Conservation (phyloP, 2,113 vertebrate genomes). For the Poeciliopsis retropinna region DNA sequence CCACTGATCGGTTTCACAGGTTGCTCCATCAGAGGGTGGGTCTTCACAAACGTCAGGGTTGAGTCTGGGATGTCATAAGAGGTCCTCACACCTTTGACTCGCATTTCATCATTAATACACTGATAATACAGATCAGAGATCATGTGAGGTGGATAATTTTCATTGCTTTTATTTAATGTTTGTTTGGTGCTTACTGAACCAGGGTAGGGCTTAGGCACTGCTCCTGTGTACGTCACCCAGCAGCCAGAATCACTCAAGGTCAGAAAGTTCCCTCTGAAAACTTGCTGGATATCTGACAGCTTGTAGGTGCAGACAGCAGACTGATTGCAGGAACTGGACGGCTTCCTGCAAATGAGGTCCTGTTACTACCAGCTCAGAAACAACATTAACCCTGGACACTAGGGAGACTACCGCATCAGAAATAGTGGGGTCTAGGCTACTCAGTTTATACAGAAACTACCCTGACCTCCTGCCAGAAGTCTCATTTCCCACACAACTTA, state of each 20-base stretch:
- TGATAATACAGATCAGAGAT: constrained; percentile 4
- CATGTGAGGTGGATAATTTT: neutral
- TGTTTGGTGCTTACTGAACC: constrained; percentile 21
- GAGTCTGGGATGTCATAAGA: constrained; percentile 22
- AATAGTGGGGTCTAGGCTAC: too few relatives aligned
- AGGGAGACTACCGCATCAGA: too few relatives aligned
- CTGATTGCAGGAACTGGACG: constrained; percentile 1
- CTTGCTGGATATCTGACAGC: constrained; percentile 11
- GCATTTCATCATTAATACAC: constrained; percentile 38
- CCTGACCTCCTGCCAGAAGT: too few relatives aligned
- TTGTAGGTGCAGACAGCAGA: too few relatives aligned
- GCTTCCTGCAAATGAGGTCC: constrained; percentile 5
- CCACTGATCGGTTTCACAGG: constrained; percentile 6
- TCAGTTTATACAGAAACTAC: too few relatives aligned
- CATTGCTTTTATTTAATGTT: neutral
- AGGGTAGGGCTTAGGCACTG: constrained; percentile 24
- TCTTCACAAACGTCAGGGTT: constrained; percentile 22
- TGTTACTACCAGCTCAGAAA: neutral
- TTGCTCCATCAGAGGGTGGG: constrained; percentile 33
- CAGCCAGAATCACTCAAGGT: constrained; percentile 1
- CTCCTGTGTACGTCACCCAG: constrained; percentile 30
- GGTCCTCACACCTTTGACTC: constrained; percentile 2
- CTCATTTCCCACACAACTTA: too few relatives aligned
- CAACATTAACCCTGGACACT: too few relatives aligned
- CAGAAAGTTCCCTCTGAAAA: constrained; percentile 43